phyloP scores from a whole-genome alignment of 2,888 invertebrate genomes.

The Dermolepida albohirtum region DNA sequence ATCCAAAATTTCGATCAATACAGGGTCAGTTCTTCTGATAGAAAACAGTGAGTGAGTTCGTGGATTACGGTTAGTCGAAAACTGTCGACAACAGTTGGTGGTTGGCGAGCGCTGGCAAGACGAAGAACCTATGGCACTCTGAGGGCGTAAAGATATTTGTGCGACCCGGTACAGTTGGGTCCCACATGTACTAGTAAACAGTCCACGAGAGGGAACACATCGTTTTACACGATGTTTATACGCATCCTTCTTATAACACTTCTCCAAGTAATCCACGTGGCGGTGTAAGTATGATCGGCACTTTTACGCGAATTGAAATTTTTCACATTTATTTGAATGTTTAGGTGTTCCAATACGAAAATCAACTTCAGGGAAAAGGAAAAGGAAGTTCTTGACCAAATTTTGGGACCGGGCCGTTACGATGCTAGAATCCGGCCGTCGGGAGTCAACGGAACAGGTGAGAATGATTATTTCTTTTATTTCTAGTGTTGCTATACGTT shows the following conservation, averaged over 20 bases:
- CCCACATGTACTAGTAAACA: constrained; percentile 40
- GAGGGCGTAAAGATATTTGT: constrained; percentile 34
- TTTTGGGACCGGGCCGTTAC: constrained; percentile 90
- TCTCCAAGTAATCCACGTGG: constrained; percentile 64
- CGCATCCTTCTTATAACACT: constrained; percentile 63
- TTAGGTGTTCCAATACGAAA: constrained; percentile 82
- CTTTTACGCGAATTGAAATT: background rate
- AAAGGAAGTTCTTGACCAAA: constrained; percentile 93
- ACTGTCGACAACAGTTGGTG: constrained; percentile 9
- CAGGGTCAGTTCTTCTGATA: constrained; percentile 48
- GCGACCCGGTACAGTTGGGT: constrained; percentile 17
- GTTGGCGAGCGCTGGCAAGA: background rate
- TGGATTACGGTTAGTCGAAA: constrained; percentile 20
- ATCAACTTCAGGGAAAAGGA: constrained; percentile 95
- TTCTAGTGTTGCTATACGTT: constrained; percentile 20
- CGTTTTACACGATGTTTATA: constrained; percentile 48
- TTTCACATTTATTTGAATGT: constrained; percentile 35
- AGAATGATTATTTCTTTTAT: constrained; percentile 58
- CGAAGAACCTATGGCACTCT: constrained; percentile 8
- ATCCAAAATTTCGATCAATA: constrained; percentile 51
- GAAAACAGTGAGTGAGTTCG: constrained; percentile 40
- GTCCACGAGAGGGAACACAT: background rate
- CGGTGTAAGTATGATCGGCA: constrained; percentile 65
- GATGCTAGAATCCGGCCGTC: constrained; percentile 94
- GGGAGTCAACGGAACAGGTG: constrained; percentile 95